phyloP scores from a whole-genome alignment of 2,113 vertebrate species.

The Equus quagga region DNA sequence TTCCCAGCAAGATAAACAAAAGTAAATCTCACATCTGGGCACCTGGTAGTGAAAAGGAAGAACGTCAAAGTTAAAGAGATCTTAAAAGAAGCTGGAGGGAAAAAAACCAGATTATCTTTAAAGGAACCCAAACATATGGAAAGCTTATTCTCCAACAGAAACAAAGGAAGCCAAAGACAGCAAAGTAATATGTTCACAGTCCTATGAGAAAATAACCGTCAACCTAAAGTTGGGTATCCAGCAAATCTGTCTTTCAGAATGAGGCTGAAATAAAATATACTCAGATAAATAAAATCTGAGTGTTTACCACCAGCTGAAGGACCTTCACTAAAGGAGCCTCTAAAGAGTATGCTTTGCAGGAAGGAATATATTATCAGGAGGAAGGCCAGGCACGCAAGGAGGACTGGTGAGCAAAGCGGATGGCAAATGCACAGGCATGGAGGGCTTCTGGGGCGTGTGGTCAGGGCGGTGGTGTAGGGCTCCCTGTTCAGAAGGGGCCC shows the following conservation, averaged over 20 bases:
- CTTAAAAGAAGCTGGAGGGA: not conserved
- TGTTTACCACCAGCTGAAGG: not conserved
- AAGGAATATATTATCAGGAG: not conserved
- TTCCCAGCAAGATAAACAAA: conserved; percentile 18
- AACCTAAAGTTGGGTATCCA: not conserved
- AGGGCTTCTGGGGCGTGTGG: not conserved
- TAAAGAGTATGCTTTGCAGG: not conserved
- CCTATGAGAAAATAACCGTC: not conserved
- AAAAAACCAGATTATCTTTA: not conserved
- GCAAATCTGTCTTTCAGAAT: conserved; percentile 5
- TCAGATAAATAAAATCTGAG: not conserved
- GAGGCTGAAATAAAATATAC: not conserved
- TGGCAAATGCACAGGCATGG: not conserved
- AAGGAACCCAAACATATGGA: not conserved
- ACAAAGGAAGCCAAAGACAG: not conserved
- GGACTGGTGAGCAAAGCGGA: not conserved
- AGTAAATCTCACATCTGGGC: not conserved
- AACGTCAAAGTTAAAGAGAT: not conserved
- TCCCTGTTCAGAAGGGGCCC: not conserved
- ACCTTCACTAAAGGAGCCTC: not conserved
- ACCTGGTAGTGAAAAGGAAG: not conserved
- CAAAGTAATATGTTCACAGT: not conserved
- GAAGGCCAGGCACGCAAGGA: not conserved
- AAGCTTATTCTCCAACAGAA: not conserved
- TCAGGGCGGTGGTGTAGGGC: not conserved